Conservation (phyloP, 2,113 vertebrate genomes). For the Bucco capensis region DNA sequence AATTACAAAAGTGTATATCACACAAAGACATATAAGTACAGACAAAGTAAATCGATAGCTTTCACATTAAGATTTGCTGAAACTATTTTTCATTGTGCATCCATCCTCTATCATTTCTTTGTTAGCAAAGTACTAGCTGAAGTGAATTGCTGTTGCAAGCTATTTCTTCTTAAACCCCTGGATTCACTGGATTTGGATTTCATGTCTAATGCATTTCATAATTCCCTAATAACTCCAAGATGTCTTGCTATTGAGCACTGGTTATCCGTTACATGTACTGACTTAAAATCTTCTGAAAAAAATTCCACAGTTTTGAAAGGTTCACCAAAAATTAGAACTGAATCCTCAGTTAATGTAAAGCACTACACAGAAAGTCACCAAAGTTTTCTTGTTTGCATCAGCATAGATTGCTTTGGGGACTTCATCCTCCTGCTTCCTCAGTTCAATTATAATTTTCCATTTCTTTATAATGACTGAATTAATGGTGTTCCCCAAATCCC, state of each 20-base stretch:
- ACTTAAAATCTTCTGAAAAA: background rate
- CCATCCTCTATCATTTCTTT: background rate
- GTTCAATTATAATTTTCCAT: background rate
- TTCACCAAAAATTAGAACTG: background rate
- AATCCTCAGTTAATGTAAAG: background rate
- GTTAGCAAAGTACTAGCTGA: background rate
- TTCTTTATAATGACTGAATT: slow-evolving; percentile 2
- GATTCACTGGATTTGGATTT: slow-evolving; percentile 17
- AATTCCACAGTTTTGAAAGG: background rate
- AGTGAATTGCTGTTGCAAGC: background rate
- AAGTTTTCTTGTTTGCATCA: slow-evolving; percentile 9
- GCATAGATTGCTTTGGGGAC: background rate
- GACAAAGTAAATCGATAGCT: background rate
- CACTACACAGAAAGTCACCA: background rate
- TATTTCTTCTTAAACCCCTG: slow-evolving; percentile 9
- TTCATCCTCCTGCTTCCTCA: background rate
- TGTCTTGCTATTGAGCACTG: background rate
- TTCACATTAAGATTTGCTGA: slow-evolving; percentile 20
- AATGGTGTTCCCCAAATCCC: background rate
- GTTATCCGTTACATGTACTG: background rate
- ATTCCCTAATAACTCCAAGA: slow-evolving; percentile 8
- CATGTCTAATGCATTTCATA: background rate
- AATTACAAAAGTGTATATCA: background rate
- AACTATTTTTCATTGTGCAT: background rate
- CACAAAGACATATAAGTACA: background rate